A percentile compares a stretch with the other conserved stretches of the same genome.
phyloP scores from a whole-genome alignment of 2,113 vertebrate genomes.

The Triplophysa dalaica region DNA sequence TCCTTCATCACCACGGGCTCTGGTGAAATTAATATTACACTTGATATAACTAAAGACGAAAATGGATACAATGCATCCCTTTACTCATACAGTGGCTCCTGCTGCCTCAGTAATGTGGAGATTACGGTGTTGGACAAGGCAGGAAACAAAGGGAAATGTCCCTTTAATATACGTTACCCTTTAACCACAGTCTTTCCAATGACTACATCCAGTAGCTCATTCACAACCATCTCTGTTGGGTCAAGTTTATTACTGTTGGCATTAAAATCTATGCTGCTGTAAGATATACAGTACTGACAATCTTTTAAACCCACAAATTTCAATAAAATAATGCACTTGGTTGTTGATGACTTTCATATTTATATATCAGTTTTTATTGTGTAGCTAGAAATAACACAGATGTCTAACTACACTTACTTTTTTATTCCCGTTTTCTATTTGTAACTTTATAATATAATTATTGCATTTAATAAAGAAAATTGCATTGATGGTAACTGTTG shows the following conservation, averaged over 20 bases:
- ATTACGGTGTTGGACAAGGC: constrained; percentile 24
- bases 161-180: constrained; percentile 5
- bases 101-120: constrained; percentile 9
- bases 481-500: too few relatives aligned
- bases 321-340: background rate
- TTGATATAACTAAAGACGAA: constrained; percentile 6
- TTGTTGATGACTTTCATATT: background rate
- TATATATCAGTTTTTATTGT: background rate
- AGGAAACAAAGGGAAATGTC: constrained; percentile 6
- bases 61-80: constrained; percentile 27
- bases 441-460: too few relatives aligned
- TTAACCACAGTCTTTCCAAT: background rate
- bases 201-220: constrained; percentile 5
- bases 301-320: background rate
- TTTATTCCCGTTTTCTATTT: too few relatives aligned
- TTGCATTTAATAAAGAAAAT: too few relatives aligned
- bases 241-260: constrained; percentile 8
- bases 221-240: background rate
- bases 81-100: background rate
- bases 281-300: background rate
- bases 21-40: background rate
- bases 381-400: background rate
- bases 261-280: constrained; percentile 1
- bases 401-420: background rate
- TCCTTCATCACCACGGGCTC: background rate